Evolutionary conservation across 2,888 invertebrate genomes (phyloP).

Genomic region (Drepanosiphum platanoidis): DNA sequence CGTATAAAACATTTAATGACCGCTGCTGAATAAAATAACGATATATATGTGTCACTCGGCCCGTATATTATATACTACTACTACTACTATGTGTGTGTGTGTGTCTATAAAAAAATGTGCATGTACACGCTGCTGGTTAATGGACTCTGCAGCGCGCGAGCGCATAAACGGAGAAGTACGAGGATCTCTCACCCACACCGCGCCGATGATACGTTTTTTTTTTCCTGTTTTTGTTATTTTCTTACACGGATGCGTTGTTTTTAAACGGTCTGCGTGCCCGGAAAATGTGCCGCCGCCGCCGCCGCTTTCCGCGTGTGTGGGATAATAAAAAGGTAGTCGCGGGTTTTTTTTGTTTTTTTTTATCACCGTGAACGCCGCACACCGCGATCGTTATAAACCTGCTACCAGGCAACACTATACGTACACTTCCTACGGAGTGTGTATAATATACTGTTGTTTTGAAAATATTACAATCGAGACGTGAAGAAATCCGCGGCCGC

Average conservation of each 20-base stretch:
- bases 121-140: constrained; percentile 2
- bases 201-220: not conserved
- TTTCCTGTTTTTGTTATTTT: not conserved
- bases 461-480: no score
- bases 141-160: not conserved
- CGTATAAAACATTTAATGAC: constrained; percentile 54
- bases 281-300: not conserved
- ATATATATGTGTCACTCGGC: constrained; percentile 46
- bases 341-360: not conserved
- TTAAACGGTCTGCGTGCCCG: not conserved
- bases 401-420: not conserved
- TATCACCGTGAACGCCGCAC: not conserved
- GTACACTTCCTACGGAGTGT: no score
- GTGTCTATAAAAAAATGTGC: not conserved
- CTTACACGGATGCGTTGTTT: not conserved
- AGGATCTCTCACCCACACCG: not conserved
- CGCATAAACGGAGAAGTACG: not conserved
- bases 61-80: constrained; percentile 30
- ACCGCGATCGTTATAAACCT: not conserved
- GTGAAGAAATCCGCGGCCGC: no score
- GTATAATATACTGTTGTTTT: no score
- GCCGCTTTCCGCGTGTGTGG: not conserved
- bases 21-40: constrained; percentile 54
- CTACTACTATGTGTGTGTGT: not conserved
- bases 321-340: not conserved